Evolutionary conservation across 2,113 vertebrate genomes (phyloP), one percentile per base, ranked within the genome.

Genomic region (Pseudorectes ferrugineus): DNA sequence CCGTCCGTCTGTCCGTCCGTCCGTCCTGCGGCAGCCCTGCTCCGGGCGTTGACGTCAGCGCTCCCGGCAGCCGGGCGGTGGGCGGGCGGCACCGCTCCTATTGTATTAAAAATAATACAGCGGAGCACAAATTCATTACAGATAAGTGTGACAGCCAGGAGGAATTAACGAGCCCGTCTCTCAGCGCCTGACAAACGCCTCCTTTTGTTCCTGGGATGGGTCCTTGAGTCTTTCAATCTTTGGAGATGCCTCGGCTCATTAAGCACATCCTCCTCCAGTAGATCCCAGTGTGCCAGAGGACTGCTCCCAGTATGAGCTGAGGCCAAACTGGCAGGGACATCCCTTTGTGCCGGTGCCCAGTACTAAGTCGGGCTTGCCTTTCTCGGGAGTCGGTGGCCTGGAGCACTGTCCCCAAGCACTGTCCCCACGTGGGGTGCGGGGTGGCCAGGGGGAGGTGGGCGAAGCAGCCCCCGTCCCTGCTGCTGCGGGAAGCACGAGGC

Each of bases 41-140:
- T 85, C 95, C 15, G 87, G 88, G 79, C 46, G 71, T 85, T 94
- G 91, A 95, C 93, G 92, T 89, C 89, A 95, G 89, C 91, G 65
- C 96, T 89, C 92, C 89, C 88, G 14, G 94, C 94, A 96, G 89
- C 92, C 68, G 89, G 86, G 91, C 89, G 77, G 97, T 95, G 89
- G 95, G 96, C 93, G 94, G 96, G 94, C 59, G 63, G 82, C 92
- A 95, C 94, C 62, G 77, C 89, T 97, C 89, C 94, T 95, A 92
- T 95, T 96, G 95, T 97, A 97, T 97, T 96, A 97, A 97, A 97
- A 97, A 96, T 96, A 97, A 97, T 97, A 95, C 94, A 97, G 94
- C 82, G n/a, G 91, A 97, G 94, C 94, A 94, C 93, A 96, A 97
- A 97, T 96, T 97, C 96, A 95, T 97, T 96, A 95, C 95, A 95